These are phyloP conservation scores for Schizopygopsis pylzovi DNA, from an alignment of 2,797 vertebrate species.

Conservation along the genomic window DNA sequence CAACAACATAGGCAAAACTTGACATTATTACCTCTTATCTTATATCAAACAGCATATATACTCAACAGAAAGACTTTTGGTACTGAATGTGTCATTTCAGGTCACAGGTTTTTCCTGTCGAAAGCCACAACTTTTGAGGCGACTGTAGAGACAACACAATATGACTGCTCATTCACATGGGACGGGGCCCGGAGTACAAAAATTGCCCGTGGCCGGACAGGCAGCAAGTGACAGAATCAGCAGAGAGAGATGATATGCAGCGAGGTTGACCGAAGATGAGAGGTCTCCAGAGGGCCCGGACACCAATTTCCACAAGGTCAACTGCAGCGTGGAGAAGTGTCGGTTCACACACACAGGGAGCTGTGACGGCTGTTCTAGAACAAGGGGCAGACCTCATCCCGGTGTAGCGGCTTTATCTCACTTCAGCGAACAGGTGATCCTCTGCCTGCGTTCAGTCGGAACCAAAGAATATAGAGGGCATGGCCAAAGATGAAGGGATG, in stretches of 20 bases:
- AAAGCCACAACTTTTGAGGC: slow-evolving; percentile 34
- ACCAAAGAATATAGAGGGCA: neutral
- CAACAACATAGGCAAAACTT: neutral
- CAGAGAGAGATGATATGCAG: slow-evolving; percentile 67
- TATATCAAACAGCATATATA: slow-evolving; percentile 13
- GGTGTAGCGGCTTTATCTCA: slow-evolving; percentile 58
- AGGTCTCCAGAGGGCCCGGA: slow-evolving; percentile 66
- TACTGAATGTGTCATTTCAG: slow-evolving; percentile 44
- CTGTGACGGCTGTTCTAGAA: slow-evolving; percentile 60
- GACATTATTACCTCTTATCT: neutral
- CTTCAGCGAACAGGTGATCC: slow-evolving; percentile 45
- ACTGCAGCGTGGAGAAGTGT: slow-evolving; percentile 71
- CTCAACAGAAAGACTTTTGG: slow-evolving; percentile 15
- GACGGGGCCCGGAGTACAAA: slow-evolving; percentile 52
- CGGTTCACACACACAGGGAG: slow-evolving; percentile 57
- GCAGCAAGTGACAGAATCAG: slow-evolving; percentile 67
- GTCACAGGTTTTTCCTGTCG: slow-evolving; percentile 31
- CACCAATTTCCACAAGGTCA: slow-evolving; percentile 79
- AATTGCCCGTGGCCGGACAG: slow-evolving; percentile 60
- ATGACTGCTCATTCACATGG: slow-evolving; percentile 48
- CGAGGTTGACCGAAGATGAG: slow-evolving; percentile 65
- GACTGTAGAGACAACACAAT: slow-evolving; percentile 37
- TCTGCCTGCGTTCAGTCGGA: slow-evolving; percentile 21
- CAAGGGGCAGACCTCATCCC: slow-evolving; percentile 62
- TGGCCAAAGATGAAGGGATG: neutral